Conservation (phyloP, 2,113 vertebrate species). For the Elachura formosa region DNA sequence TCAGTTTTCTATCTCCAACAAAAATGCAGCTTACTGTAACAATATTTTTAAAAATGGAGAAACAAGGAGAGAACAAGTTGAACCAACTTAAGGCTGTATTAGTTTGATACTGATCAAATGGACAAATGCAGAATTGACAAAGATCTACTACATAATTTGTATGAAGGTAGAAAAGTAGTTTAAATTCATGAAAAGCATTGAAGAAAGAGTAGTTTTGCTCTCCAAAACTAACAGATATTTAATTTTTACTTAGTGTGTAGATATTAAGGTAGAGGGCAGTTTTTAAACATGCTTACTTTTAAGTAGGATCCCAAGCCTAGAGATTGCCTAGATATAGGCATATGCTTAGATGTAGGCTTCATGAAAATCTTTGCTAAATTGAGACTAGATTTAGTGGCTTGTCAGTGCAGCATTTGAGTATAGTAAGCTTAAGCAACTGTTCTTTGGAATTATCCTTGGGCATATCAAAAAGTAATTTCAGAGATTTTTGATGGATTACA, state of each 20-base stretch:
- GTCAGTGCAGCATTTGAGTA: not conserved
- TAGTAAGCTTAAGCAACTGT: conserved; percentile 12
- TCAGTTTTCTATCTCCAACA: not conserved
- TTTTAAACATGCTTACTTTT: not conserved
- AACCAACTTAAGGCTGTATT: not conserved
- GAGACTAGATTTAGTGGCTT: conserved; percentile 12
- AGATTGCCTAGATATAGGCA: not conserved
- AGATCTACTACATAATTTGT: not conserved
- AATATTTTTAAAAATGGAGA: not conserved
- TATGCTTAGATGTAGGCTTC: not conserved
- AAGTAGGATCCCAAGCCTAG: not conserved
- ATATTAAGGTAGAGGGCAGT: not conserved
- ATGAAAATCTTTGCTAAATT: conserved; percentile 12
- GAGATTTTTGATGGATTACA: conserved; percentile 29
- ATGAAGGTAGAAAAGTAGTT: not conserved
- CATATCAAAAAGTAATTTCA: conserved; percentile 28
- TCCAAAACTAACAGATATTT: not conserved
- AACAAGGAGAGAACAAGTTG: not conserved
- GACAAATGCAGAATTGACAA: not conserved
- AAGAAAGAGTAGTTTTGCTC: not conserved
- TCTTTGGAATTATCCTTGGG: not conserved
- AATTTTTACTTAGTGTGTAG: not conserved
- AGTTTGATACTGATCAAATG: not conserved
- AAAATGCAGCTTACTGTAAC: not conserved
- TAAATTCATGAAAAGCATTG: not conserved